Conservation (phyloP, 2,888 invertebrate species). For the Trissolcus brochymenae region DNA sequence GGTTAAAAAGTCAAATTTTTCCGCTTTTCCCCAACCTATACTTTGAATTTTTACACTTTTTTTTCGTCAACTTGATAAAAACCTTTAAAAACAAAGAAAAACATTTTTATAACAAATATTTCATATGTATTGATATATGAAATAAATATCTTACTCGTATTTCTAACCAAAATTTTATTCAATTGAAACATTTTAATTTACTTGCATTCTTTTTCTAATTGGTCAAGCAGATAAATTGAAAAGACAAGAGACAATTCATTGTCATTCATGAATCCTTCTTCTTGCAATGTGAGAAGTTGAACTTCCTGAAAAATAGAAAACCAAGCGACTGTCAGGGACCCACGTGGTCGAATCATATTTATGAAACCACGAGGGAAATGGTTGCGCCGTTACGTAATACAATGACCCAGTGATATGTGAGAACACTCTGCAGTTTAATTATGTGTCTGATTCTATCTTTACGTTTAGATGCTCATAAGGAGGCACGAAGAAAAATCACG, state of each 20-base stretch:
- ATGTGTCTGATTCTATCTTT: conserved; percentile 44
- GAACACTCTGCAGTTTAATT: conserved; percentile 53
- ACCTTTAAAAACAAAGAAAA: background rate
- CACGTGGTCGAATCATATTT: conserved; percentile 47
- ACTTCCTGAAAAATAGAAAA: conserved; percentile 48
- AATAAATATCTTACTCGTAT: background rate
- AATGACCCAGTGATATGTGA: conserved; percentile 58
- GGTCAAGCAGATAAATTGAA: no score
- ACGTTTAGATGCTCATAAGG: conserved; percentile 48
- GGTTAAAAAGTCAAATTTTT: conserved; percentile 19
- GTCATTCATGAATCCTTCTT: conserved; percentile 18
- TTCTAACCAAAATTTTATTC: no score
- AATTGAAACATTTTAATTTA: no score
- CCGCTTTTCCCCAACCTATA: background rate
- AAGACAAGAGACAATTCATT: no score
- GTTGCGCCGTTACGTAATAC: conserved; percentile 52
- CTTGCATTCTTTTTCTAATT: no score
- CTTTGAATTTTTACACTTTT: conserved; percentile 10
- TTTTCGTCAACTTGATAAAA: conserved; percentile 10
- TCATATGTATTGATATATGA: background rate
- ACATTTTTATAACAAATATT: background rate
- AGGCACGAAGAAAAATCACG: conserved; percentile 42
- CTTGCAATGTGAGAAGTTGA: conserved; percentile 44
- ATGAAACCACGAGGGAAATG: conserved; percentile 43
- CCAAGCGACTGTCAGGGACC: conserved; percentile 41